phyloP scores from a whole-genome alignment of 2,113 vertebrate genomes.

The Caloenas nicobarica region DNA sequence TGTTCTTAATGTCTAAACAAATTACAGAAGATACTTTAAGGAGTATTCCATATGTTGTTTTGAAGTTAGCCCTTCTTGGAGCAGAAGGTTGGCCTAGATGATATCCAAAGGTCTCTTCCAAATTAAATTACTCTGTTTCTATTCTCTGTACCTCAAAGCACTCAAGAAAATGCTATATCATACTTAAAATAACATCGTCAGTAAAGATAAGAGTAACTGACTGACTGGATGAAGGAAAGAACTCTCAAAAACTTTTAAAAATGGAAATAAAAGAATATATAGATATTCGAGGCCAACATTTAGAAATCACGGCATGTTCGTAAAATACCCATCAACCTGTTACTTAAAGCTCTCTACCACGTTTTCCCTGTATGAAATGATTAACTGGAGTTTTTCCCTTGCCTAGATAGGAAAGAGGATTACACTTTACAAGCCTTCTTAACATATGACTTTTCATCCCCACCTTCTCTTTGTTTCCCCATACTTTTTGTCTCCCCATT shows the following conservation, averaged over 20 bases:
- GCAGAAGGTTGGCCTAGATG: not conserved
- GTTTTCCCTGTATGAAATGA: not conserved
- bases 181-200: not conserved
- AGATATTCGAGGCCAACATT: not conserved
- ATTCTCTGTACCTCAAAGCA: not conserved
- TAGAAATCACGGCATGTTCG: not conserved
- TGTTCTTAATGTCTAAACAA: not conserved
- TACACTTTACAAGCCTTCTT: not conserved
- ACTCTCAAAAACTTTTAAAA: not conserved
- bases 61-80: not conserved
- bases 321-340: not conserved
- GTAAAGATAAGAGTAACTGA: not conserved
- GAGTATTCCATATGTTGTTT: not conserved
- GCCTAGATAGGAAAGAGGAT: not conserved
- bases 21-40: not conserved
- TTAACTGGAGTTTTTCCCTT: not conserved
- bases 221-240: not conserved
- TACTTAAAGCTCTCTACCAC: not conserved
- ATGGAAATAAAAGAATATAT: not conserved
- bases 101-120: not conserved
- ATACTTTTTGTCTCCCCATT: not conserved
- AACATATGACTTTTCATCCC: not conserved
- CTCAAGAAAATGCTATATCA: not conserved
- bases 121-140: not conserved
- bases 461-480: not conserved